Base-by-base conservation (phyloP, 2,113 vertebrate genomes). In the Psittacara wagleri region DNA sequence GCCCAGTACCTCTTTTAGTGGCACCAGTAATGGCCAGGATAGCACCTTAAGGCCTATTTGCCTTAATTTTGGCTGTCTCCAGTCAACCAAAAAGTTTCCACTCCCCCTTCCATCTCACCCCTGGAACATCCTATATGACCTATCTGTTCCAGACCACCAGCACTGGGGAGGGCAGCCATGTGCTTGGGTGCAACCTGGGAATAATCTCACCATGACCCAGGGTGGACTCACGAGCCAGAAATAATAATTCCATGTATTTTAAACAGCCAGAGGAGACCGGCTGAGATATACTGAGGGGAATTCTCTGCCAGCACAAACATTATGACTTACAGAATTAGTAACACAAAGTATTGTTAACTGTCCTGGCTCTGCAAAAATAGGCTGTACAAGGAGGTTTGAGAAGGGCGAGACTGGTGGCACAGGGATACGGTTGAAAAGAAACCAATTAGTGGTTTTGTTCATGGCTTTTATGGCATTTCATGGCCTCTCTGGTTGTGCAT, bases 211-310 rank as follows among this genome's bases (percentile, higher is more conserved):
- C 75, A 33, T 1, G 27, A 83, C 84, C 74, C 11, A 55, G 46
- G 24, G 70, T 62, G n/a, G 89, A 49, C 72, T 43, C 2, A 0
- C 1, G 3, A 85, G 90, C 88, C 93, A 96, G 85, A 75, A 97
- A 97, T 67, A 95, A 94, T 85, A 95, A 88, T 94, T 96, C 69
- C 87, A 91, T 89, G 88, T 89, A 96, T 96, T 97, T 97, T 88
- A 94, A 98, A 87, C 88, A 86, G 96, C 76, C 77, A 54, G 92
- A 90, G 83, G 85, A 95, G 83, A 61, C 81, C 84, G 83, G 52
- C 62, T 95, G 96, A 96, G 95, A 95, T 92, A 95, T 57, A 17
- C 92, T 23, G 24, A 3, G 0, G 63, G 54, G 75, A 83, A 94
- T 86, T 74, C 88, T 85, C 94, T 92, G 86, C 94, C 93, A 97